phyloP scores from a whole-genome alignment of 2,797 vertebrate species.

The Phalanger gymnotis region DNA sequence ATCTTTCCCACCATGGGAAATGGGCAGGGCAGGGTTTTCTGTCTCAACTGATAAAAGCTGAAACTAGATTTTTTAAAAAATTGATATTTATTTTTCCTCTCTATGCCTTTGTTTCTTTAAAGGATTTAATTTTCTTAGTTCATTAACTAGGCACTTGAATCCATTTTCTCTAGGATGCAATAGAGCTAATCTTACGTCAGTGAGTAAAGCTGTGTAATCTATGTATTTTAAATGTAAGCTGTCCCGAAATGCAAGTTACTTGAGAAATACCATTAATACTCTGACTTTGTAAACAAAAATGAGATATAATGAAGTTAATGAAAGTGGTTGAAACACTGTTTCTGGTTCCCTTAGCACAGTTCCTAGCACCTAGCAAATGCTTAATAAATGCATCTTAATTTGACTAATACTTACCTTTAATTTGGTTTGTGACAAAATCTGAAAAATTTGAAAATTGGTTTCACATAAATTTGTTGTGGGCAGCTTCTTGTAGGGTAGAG shows the following conservation, averaged over 20 bases:
- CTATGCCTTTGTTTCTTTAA: slow-evolving; percentile 74
- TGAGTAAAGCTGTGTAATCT: slow-evolving; percentile 27
- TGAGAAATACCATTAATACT: slow-evolving; percentile 6
- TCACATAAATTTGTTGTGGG: too few species aligned
- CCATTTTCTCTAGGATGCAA: not conserved
- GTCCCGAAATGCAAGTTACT: slow-evolving; percentile 6
- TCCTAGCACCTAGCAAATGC: not conserved
- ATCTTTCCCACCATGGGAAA: slow-evolving; percentile 65
- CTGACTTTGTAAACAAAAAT: slow-evolving; percentile 3
- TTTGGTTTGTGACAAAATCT: slow-evolving; percentile 8
- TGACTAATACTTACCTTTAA: not conserved
- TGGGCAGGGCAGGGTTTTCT: slow-evolving; percentile 71
- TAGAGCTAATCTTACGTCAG: slow-evolving; percentile 4
- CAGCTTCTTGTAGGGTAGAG: not conserved
- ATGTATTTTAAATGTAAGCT: not conserved
- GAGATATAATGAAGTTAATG: not conserved
- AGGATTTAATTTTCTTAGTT: slow-evolving; percentile 67
- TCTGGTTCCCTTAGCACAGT: slow-evolving; percentile 5
- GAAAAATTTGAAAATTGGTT: slow-evolving; percentile 8
- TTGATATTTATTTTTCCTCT: slow-evolving; percentile 58
- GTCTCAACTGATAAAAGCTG: slow-evolving; percentile 31
- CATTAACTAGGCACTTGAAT: slow-evolving; percentile 27
- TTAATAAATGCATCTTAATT: not conserved
- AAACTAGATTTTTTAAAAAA: slow-evolving; percentile 37
- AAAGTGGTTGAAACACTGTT: not conserved